Percentiles rank a stretch among this genome's conserved stretches.
Conservation (phyloP, 1,140 invertebrate species). For the Drosophila aff. region DNA sequence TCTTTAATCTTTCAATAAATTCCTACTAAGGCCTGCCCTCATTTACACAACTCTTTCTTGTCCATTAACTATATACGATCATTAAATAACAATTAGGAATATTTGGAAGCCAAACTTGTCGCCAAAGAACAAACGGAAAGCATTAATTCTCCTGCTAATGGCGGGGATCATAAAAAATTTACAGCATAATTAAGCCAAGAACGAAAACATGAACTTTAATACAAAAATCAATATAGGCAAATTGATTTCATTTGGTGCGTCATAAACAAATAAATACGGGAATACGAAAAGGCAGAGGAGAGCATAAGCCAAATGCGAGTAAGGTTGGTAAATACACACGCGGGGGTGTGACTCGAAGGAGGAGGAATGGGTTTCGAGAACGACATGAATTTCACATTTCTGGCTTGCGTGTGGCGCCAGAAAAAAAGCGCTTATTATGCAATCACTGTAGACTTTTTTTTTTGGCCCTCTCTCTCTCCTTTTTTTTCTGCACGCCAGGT, state of each 20-base stretch:
- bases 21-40: background rate
- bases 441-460: conserved; percentile 74
- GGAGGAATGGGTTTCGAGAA: conserved; percentile 18
- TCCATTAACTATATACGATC: conserved; percentile 21
- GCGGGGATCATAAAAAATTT: conserved; percentile 45
- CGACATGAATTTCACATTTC: conserved; percentile 75
- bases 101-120: background rate
- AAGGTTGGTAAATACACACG: conserved; percentile 11
- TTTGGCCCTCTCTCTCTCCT: conserved; percentile 7
- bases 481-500: conserved; percentile 70
- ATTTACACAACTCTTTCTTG: conserved; percentile 2
- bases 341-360: conserved; percentile 9
- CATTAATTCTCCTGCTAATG: conserved; percentile 26
- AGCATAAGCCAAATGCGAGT: conserved; percentile 56
- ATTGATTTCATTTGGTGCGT: conserved; percentile 69
- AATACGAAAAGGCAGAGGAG: conserved; percentile 34
- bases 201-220: conserved; percentile 62
- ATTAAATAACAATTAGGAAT: conserved; percentile 46
- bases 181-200: conserved; percentile 57
- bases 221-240: conserved; percentile 76
- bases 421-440: conserved; percentile 77
- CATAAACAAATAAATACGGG: conserved; percentile 53
- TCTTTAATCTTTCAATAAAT: background rate
- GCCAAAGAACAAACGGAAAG: conserved; percentile 7
- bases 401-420: conserved; percentile 79